phyloP scores from a whole-genome alignment of 2,888 invertebrate genomes.

The Agrotis segetum region DNA sequence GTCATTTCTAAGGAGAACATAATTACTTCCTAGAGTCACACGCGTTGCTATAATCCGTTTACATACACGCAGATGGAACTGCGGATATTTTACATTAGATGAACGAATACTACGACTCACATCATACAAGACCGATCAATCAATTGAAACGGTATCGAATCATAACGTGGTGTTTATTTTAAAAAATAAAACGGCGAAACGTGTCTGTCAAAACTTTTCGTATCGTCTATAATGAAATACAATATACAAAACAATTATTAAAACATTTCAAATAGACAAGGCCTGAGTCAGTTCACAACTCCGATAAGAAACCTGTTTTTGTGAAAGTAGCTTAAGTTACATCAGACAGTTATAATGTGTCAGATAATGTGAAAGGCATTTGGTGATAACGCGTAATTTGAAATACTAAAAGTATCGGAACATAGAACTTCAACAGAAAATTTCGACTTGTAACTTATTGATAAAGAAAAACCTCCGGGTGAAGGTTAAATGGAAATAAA shows the following conservation, averaged over 20 bases:
- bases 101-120: constrained; percentile 8
- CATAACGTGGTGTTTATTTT: constrained; percentile 18
- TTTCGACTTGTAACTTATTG: constrained; percentile 31
- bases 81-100: constrained; percentile 28
- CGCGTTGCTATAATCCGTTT: constrained; percentile 48
- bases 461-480: constrained; percentile 18
- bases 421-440: constrained; percentile 33
- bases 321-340: constrained; percentile 56
- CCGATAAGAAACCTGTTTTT: constrained; percentile 79
- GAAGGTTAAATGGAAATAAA: constrained; percentile 35
- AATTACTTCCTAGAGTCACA: constrained; percentile 56
- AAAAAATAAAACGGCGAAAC: constrained; percentile 36
- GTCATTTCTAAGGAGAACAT: constrained; percentile 81
- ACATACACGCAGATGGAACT: constrained; percentile 32
- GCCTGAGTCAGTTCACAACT: constrained; percentile 84
- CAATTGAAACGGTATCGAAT: constrained; percentile 19
- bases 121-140: constrained; percentile 26
- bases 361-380: constrained; percentile 61
- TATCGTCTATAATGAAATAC: constrained; percentile 54
- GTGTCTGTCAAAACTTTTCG: constrained; percentile 40
- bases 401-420: constrained; percentile 47
- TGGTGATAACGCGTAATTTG: constrained; percentile 44
- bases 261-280: constrained; percentile 79
- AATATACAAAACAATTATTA: constrained; percentile 62
- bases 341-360: constrained; percentile 54